Conservation (phyloP, 2,797 vertebrate species). For the Columba guinea region DNA sequence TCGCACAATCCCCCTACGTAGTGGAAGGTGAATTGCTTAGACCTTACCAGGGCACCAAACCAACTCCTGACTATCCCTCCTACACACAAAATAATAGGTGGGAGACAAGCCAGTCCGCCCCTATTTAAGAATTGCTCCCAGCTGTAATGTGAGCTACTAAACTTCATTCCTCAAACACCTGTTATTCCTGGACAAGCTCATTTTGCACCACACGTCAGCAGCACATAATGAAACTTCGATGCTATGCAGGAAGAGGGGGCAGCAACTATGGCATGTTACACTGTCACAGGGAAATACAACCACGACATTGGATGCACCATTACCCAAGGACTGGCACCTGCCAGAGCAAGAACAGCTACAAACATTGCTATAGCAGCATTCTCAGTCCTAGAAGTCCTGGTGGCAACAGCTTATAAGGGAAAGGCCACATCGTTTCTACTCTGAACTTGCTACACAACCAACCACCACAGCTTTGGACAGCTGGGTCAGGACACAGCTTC, state of each 20-base stretch:
- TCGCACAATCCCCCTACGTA: not conserved
- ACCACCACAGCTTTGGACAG: not conserved
- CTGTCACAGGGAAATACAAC: not conserved
- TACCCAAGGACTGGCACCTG: not conserved
- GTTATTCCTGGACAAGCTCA: constrained; percentile 66
- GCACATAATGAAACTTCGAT: constrained; percentile 60
- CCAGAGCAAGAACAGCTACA: not conserved
- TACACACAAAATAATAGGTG: constrained; percentile 37
- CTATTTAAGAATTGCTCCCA: constrained; percentile 66
- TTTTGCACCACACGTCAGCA: constrained; percentile 60
- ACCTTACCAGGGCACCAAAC: not conserved
- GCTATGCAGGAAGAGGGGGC: constrained; percentile 51
- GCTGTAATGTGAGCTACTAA: constrained; percentile 60
- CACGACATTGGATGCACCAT: not conserved
- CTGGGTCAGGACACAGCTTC: not conserved
- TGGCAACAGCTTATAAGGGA: not conserved
- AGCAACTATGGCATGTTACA: constrained; percentile 8
- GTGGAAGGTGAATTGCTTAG: constrained; percentile 48
- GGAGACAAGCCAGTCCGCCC: constrained; percentile 60
- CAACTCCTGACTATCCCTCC: not conserved
- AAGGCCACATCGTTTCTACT: not conserved
- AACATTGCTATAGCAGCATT: not conserved
- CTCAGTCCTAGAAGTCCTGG: not conserved
- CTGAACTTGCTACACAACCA: not conserved
- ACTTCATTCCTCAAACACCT: constrained; percentile 66